Conservation (phyloP, 2,888 invertebrate genomes). For the Brenthis ino region DNA sequence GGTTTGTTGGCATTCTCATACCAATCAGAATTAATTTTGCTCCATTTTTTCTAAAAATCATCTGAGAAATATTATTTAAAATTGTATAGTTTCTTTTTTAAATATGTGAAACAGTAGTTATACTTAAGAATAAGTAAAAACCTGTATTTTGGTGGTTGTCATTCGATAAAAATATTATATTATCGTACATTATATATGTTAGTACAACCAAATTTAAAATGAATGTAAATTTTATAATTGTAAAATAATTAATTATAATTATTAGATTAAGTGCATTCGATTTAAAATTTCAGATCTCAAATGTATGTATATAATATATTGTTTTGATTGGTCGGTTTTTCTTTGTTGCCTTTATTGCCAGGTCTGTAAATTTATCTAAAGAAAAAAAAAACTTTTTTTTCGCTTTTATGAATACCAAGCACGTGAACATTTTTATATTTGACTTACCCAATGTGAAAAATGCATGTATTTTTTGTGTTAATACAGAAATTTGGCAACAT, state of each 20-base stretch:
- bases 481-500: neutral
- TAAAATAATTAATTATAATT: neutral
- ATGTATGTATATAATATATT: conserved; percentile 14
- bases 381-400: no score
- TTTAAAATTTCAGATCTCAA: conserved; percentile 16
- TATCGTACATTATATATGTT: neutral
- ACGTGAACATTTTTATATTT: no score
- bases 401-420: no score
- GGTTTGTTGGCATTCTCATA: no score
- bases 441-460: no score
- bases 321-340: conserved; percentile 9
- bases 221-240: neutral
- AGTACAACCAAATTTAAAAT: conserved; percentile 16
- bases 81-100: no score
- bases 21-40: no score
- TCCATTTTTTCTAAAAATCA: no score
- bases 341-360: neutral
- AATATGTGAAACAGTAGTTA: no score
- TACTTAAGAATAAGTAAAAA: no score
- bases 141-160: no score
- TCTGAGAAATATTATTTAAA: no score
- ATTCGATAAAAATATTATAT: neutral
- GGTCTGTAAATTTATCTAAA: neutral
- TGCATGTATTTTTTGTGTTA: neutral
- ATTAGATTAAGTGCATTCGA: conserved; percentile 4